These are phyloP conservation scores for Mizuhopecten yessoensis DNA, from an alignment of 1,140 invertebrate genomes.

Conservation along the genomic window DNA sequence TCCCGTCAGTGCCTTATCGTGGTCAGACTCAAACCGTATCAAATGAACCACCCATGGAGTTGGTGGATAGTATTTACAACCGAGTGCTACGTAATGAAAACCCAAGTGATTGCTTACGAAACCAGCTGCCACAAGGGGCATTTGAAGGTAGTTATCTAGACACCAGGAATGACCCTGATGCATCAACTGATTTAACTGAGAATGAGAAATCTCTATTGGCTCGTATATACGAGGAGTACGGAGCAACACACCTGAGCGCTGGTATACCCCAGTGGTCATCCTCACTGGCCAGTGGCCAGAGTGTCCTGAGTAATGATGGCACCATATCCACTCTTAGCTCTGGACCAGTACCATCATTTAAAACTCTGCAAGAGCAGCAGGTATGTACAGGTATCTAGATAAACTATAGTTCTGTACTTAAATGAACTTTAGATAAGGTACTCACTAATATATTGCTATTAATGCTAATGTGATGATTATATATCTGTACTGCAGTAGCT, in stretches of 20 bases:
- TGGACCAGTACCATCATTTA: constrained; percentile 71
- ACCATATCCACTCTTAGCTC: constrained; percentile 60
- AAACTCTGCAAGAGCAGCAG: constrained; percentile 75
- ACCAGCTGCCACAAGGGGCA: background rate
- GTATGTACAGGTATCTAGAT: constrained; percentile 52
- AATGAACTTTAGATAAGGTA: no score
- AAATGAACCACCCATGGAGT: background rate
- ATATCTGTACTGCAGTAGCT: no score
- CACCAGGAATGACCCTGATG: background rate
- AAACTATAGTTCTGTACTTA: no score
- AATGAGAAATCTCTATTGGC: background rate
- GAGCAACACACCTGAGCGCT: background rate
- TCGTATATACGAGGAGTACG: background rate
- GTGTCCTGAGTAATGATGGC: background rate
- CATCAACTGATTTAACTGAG: background rate
- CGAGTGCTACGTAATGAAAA: constrained; percentile 14
- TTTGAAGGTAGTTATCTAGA: constrained; percentile 6
- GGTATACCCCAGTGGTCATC: background rate
- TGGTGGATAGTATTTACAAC: constrained; percentile 26
- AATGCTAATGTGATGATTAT: no score
- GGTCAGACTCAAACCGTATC: background rate
- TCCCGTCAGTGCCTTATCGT: background rate
- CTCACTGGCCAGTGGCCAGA: background rate
- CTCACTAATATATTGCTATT: no score
- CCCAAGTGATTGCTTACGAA: background rate